Evolutionary conservation across 2,113 vertebrate species (phyloP).

Genomic region (Eleginops maclovinus): DNA sequence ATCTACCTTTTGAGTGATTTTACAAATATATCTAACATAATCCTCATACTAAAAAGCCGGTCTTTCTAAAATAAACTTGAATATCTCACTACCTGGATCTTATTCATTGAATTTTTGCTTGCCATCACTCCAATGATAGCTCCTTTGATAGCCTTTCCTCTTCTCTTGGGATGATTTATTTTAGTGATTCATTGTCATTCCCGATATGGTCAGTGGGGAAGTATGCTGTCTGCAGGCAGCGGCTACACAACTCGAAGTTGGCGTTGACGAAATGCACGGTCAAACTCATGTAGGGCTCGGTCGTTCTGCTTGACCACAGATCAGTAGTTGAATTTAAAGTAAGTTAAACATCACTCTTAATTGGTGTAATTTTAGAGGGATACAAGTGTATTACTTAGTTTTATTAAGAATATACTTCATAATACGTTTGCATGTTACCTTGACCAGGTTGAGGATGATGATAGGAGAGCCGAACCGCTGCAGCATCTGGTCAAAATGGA

Average conservation of each 20-base stretch:
- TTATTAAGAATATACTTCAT: neutral
- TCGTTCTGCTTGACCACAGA: too few relatives aligned
- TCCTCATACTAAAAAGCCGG: neutral
- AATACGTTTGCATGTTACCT: slow-evolving; percentile 82
- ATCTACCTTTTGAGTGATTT: slow-evolving; percentile 13
- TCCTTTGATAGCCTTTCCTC: neutral
- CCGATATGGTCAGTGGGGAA: too few relatives aligned
- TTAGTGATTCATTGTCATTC: neutral
- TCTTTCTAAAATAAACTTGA: neutral
- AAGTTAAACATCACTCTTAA: too few relatives aligned
- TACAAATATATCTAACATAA: slow-evolving; percentile 4
- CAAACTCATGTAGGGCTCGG: too few relatives aligned
- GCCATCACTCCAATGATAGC: neutral
- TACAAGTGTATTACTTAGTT: neutral
- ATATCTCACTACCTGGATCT: neutral
- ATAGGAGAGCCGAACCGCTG: slow-evolving; percentile 98
- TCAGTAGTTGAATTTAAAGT: too few relatives aligned
- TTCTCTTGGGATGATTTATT: neutral
- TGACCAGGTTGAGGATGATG: slow-evolving; percentile 98
- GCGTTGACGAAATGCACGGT: too few relatives aligned
- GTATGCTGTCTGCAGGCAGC: too few relatives aligned
- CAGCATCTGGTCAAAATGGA: slow-evolving; percentile 99
- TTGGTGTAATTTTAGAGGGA: too few relatives aligned
- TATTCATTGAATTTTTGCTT: neutral
- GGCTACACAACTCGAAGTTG: too few relatives aligned